phyloP scores from a whole-genome alignment of 2,888 invertebrate species.

The Patella ulyssiponensis region DNA sequence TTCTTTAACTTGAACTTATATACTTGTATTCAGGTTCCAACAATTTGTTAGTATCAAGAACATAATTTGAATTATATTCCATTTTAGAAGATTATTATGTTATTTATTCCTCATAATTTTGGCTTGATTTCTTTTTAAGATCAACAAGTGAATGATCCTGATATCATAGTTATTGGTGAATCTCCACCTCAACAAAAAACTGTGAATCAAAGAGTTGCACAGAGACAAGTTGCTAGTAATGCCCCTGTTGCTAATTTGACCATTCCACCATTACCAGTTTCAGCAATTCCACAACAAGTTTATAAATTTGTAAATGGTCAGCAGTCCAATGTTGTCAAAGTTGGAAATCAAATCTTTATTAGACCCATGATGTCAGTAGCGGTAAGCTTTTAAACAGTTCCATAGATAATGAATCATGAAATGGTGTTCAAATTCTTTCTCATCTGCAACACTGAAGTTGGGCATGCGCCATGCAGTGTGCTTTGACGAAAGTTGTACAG shows the following conservation, averaged over 20 bases:
- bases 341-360: conserved; percentile 42
- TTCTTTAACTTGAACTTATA: no score
- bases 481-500: not conserved
- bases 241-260: not conserved
- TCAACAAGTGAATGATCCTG: conserved; percentile 32
- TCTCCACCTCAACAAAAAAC: conserved; percentile 40
- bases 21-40: no score
- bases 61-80: no score
- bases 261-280: not conserved
- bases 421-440: no score
- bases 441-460: no score
- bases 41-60: no score
- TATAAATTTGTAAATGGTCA: conserved; percentile 44
- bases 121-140: conserved; percentile 13
- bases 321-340: conserved; percentile 21
- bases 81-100: no score
- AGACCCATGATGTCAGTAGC: conserved; percentile 44
- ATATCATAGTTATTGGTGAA: conserved; percentile 58
- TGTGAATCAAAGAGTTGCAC: not conserved
- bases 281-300: conserved; percentile 42
- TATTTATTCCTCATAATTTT: no score
- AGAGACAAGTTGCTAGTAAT: conserved; percentile 9
- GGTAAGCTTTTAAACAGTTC: conserved; percentile 34
- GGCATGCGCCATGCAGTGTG: no score
- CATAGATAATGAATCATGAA: no score